Conservation (phyloP, 2,797 vertebrate species). For the Intellagama lesueurii region DNA sequence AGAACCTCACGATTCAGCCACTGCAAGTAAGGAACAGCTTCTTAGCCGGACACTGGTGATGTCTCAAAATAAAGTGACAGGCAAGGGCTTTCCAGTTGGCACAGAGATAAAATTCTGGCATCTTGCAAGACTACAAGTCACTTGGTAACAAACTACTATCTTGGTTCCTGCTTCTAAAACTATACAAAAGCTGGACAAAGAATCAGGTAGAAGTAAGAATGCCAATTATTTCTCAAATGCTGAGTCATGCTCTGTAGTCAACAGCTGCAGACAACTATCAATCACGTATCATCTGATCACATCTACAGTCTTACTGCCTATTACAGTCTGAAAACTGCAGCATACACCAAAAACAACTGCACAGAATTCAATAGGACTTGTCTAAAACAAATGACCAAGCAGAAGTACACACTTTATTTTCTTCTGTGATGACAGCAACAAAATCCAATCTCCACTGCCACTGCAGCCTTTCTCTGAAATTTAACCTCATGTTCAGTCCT, state of each 20-base stretch:
- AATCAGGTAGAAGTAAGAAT: background rate
- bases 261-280: background rate
- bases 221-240: background rate
- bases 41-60: too few relatives aligned
- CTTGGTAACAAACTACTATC: background rate
- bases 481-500: background rate
- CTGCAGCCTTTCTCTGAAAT: background rate
- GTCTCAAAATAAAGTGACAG: too few relatives aligned
- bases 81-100: too few relatives aligned
- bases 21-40: background rate
- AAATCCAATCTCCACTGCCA: too few relatives aligned
- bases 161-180: background rate
- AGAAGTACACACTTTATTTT: background rate
- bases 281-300: background rate
- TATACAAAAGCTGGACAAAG: background rate
- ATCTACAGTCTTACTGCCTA: background rate
- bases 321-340: background rate
- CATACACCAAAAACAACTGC: background rate
- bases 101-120: background rate
- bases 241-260: background rate
- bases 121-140: background rate
- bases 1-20: background rate
- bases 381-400: background rate
- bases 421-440: background rate
- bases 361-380: background rate